phyloP scores from a whole-genome alignment of 2,113 vertebrate genomes.

The Camelus dromedarius region DNA sequence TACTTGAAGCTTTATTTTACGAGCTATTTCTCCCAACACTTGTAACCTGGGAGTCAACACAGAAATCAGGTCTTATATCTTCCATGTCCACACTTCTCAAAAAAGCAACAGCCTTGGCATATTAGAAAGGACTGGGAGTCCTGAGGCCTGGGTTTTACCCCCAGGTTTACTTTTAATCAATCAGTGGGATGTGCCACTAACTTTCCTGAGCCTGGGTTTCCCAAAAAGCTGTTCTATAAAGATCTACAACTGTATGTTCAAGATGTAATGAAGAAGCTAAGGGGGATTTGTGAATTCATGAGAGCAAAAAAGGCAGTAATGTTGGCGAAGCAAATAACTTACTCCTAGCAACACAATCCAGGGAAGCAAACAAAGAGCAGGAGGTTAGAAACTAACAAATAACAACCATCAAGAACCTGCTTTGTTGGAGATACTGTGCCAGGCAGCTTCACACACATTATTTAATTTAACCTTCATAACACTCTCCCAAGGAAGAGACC shows the following conservation, averaged over 20 bases:
- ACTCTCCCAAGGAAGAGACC: neutral
- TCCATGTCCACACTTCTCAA: neutral
- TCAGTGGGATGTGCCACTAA: neutral
- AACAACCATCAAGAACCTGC: neutral
- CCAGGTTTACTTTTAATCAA: slow-evolving; percentile 1
- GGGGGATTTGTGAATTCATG: neutral
- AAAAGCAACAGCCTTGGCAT: neutral
- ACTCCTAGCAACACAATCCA: neutral
- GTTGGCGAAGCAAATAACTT: neutral
- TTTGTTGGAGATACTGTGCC: neutral
- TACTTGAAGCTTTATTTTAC: slow-evolving; percentile 55
- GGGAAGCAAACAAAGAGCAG: neutral
- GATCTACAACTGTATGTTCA: neutral
- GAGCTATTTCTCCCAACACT: slow-evolving; percentile 45
- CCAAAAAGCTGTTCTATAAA: slow-evolving; percentile 33
- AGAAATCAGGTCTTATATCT: neutral
- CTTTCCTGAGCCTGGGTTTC: neutral
- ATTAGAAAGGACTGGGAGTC: neutral
- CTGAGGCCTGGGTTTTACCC: neutral
- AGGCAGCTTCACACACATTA: neutral
- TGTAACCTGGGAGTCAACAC: slow-evolving; percentile 10
- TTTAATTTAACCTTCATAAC: neutral
- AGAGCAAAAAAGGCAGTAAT: neutral
- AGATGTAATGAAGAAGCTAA: slow-evolving; percentile 11
- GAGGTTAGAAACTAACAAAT: neutral